phyloP scores from a whole-genome alignment of 2,797 vertebrate genomes.

The Catostomus latipinnis region DNA sequence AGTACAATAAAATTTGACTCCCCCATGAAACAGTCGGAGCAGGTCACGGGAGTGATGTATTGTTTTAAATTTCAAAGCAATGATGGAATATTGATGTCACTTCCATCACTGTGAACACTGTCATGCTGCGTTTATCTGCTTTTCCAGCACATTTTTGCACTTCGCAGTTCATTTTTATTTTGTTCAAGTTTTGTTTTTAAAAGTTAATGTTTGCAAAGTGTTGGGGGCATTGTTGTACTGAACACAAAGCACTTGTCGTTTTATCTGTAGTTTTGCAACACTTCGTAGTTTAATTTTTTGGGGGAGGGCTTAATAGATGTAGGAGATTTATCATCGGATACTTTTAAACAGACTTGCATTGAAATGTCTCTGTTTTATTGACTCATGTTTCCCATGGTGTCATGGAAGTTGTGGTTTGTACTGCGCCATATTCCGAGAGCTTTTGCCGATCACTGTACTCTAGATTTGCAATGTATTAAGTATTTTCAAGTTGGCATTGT shows the following conservation, averaged over 20 bases:
- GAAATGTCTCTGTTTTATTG: slow-evolving; percentile 7
- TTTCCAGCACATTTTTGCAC: slow-evolving; percentile 24
- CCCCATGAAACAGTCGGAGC: slow-evolving; percentile 51
- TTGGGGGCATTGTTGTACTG: background rate
- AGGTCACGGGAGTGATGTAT: slow-evolving; percentile 33
- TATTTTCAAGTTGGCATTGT: slow-evolving; percentile 48
- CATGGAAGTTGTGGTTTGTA: slow-evolving; percentile 39
- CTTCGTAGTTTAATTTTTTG: background rate
- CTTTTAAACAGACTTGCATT: slow-evolving; percentile 29
- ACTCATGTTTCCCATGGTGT: slow-evolving; percentile 9
- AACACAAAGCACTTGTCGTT: slow-evolving; percentile 27
- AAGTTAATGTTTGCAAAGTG: background rate
- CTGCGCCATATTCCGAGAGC: slow-evolving; percentile 61
- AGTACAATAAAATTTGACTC: slow-evolving; percentile 57
- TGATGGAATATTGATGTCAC: slow-evolving; percentile 24
- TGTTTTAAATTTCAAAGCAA: slow-evolving; percentile 42
- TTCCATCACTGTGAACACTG: slow-evolving; percentile 29
- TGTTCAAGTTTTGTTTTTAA: slow-evolving; percentile 2
- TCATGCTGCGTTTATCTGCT: slow-evolving; percentile 18
- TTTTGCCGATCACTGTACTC: slow-evolving; percentile 56
- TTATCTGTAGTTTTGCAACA: slow-evolving; percentile 5
- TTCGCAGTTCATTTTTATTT: slow-evolving; percentile 2
- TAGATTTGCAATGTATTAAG: slow-evolving; percentile 44
- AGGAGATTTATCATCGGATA: slow-evolving; percentile 12
- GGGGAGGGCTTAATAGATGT: slow-evolving; percentile 1